phyloP scores from a whole-genome alignment of 2,888 invertebrate genomes.

The Leptarthrus brevirostris region DNA sequence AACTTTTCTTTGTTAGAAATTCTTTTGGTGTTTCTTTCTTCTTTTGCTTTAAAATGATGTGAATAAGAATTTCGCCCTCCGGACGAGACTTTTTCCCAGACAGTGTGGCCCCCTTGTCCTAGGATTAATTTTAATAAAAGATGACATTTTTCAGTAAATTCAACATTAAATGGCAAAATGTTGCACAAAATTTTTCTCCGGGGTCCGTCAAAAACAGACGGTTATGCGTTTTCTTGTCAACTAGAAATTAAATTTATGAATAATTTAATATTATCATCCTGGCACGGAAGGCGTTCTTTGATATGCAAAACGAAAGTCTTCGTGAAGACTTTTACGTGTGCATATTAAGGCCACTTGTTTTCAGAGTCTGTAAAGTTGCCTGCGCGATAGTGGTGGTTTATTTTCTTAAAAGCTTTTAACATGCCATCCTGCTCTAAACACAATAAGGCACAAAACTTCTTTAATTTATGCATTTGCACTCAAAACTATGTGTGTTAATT shows the following conservation, averaged over 20 bases:
- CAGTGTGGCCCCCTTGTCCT: slow-evolving; percentile 16
- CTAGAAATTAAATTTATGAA: slow-evolving; percentile 44
- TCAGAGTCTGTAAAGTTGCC: too few relatives aligned
- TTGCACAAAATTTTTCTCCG: slow-evolving; percentile 39
- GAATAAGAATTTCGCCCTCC: slow-evolving; percentile 31
- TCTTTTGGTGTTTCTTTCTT: slow-evolving; percentile 18
- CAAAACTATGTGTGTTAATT: too few relatives aligned
- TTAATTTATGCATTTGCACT: too few relatives aligned
- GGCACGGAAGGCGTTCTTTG: slow-evolving; percentile 14
- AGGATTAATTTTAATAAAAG: slow-evolving; percentile 52
- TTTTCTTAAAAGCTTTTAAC: too few relatives aligned
- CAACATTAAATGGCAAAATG: slow-evolving; percentile 52
- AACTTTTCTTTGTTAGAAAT: slow-evolving; percentile 15
- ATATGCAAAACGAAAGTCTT: too few relatives aligned
- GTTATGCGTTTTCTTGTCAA: slow-evolving; percentile 43
- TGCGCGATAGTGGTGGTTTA: too few relatives aligned
- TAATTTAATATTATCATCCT: slow-evolving; percentile 9
- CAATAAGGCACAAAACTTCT: too few relatives aligned
- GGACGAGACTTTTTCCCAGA: slow-evolving; percentile 1
- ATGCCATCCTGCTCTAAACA: too few relatives aligned
- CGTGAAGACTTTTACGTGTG: too few relatives aligned
- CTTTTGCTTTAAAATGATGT: slow-evolving; percentile 5
- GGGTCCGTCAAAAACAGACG: slow-evolving; percentile 42
- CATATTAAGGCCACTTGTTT: too few relatives aligned
- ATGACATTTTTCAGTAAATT: slow-evolving; percentile 52